phyloP scores from a whole-genome alignment of 2,113 vertebrate genomes.

The Butorides virescens region DNA sequence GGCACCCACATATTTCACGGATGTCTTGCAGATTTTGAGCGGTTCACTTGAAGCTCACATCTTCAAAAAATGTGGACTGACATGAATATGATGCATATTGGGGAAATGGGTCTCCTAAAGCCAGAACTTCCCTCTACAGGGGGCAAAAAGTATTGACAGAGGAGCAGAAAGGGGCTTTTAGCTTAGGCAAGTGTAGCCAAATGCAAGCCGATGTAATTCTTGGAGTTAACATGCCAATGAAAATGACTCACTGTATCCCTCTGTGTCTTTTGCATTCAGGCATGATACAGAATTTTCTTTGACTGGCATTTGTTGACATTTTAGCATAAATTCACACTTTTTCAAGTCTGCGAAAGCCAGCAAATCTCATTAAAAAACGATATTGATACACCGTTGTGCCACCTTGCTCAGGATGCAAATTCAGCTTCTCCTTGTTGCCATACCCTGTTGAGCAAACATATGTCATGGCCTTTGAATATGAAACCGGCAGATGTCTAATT shows the following conservation, averaged over 20 bases:
- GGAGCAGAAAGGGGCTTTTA: background rate
- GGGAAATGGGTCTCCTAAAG: background rate
- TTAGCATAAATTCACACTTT: conserved; percentile 62
- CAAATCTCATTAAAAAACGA: conserved; percentile 59
- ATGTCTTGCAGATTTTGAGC: background rate
- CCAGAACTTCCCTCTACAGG: background rate
- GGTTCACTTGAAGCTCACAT: background rate
- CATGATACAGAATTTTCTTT: conserved; percentile 24
- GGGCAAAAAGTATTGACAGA: background rate
- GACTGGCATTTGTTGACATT: conserved; percentile 47
- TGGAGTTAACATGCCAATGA: background rate
- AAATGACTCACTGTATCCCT: background rate
- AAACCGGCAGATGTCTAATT: conserved; percentile 33
- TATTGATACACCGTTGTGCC: conserved; percentile 1
- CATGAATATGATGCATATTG: background rate
- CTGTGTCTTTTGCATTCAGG: conserved; percentile 34
- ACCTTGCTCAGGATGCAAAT: conserved; percentile 43
- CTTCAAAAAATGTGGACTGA: background rate
- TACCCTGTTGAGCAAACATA: conserved; percentile 40
- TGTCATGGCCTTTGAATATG: conserved; percentile 20
- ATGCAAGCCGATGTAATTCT: background rate
- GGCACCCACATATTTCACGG: background rate
- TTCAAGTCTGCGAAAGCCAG: conserved; percentile 1
- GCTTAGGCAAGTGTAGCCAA: background rate
- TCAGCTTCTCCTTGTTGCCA: background rate